Evolutionary conservation across 2,888 invertebrate species (phyloP).

Genomic region (Cryptophagus acutangulus): DNA sequence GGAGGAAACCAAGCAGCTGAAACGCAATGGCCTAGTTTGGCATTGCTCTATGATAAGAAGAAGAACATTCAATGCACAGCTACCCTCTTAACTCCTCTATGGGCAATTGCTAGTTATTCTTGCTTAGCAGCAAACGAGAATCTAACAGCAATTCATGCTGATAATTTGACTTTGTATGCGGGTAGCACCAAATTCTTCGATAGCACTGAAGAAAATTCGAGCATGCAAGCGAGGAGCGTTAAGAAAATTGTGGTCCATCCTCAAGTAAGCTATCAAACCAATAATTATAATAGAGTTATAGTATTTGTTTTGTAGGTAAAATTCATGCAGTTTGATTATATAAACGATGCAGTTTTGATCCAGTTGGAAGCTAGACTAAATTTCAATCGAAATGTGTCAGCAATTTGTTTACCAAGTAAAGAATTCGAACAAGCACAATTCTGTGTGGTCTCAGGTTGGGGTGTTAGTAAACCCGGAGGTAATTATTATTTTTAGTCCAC

Average conservation of each 20-base stretch:
- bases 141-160: slow-evolving; percentile 14
- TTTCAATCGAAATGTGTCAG: slow-evolving; percentile 52
- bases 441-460: slow-evolving; percentile 59
- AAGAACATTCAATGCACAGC: slow-evolving; percentile 50
- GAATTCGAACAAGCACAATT: slow-evolving; percentile 50
- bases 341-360: slow-evolving; percentile 56
- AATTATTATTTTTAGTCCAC: slow-evolving; percentile 13
- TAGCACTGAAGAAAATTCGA: slow-evolving; percentile 38
- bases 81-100: slow-evolving; percentile 49
- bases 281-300: not conserved
- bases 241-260: slow-evolving; percentile 53
- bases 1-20: slow-evolving; percentile 50
- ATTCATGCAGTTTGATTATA: slow-evolving; percentile 54
- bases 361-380: slow-evolving; percentile 51
- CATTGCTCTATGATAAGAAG: slow-evolving; percentile 49
- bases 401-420: slow-evolving; percentile 54
- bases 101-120: slow-evolving; percentile 51
- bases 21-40: slow-evolving; percentile 57
- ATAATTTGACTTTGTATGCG: slow-evolving; percentile 42
- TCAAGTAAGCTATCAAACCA: slow-evolving; percentile 42
- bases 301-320: slow-evolving; percentile 44
- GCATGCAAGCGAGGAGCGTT: slow-evolving; percentile 40
- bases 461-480: slow-evolving; percentile 51
- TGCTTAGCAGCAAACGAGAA: slow-evolving; percentile 40
- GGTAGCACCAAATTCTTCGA: slow-evolving; percentile 43